Base-by-base conservation (phyloP, 2,888 invertebrate genomes). In the Phlogophora meticulosa region DNA sequence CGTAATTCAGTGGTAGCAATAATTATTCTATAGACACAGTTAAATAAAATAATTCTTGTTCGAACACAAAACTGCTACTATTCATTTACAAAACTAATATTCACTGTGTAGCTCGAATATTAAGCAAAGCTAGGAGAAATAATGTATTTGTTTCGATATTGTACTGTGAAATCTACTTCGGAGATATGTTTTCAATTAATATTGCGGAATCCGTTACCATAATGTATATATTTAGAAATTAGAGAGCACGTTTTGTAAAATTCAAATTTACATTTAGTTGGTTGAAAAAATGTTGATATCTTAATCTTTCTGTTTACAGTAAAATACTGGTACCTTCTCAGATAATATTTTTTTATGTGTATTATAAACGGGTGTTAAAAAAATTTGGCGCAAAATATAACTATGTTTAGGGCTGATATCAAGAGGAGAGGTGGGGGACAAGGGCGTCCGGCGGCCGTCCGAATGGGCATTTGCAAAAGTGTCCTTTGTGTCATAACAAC, bases 81-180 rank as follows among this genome's bases (percentile, higher is more conserved):
- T 82, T 70, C 62, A 76, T 72, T 75, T 70, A 58, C 76, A 80
- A 81, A 84, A 81, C 82, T 81, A 84, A 83, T 80, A 81, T 80
- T 82, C 72, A 70, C 80, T 61, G 55, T 66, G 67, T 78, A 76
- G 78, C 85, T 82, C 78, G 80, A 84, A 81, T 85, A 84, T 81
- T 85, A 82, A 83, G 84, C 80, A 83, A 72, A 78, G 81, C 81
- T 82, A 79, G 61, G 82, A 81, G 79, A 81, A 82, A 80, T 81
- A 75, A 79, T 84, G 81, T 78, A 76, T 72, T 76, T 63, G 70
- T 69, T 57, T 43, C 10, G 20, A 40, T 66, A 42, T 22, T 52
- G 73, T 74, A 81, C 42, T 34, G 48, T 49, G n/a, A 49, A 52
- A 58, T 68, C 42, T 40, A 48, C 40, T 45, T 49, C 20, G 1